phyloP scores from a whole-genome alignment of 2,797 vertebrate genomes.

The Thunnus albacares region DNA sequence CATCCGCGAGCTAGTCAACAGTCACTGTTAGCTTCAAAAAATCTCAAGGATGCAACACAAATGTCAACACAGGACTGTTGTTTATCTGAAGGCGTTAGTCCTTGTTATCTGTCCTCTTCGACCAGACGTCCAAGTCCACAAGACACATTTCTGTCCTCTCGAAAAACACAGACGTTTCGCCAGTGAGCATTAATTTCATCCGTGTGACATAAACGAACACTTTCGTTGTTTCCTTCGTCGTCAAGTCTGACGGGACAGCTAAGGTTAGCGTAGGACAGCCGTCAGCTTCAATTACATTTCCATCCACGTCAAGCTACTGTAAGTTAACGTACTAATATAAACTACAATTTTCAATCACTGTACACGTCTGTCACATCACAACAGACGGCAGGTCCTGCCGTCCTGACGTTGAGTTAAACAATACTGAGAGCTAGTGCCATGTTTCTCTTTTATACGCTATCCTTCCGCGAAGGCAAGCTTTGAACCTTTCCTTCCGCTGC shows the following conservation, averaged over 20 bases:
- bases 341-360: background rate
- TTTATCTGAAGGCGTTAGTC: slow-evolving; percentile 36
- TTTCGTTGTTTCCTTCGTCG: slow-evolving; percentile 38
- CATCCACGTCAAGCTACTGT: background rate
- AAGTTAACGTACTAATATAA: background rate
- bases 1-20: slow-evolving; percentile 19
- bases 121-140: slow-evolving; percentile 20
- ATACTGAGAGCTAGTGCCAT: slow-evolving; percentile 14
- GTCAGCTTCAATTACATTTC: background rate
- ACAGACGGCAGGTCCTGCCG: rapidly evolving
- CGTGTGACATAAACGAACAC: slow-evolving; percentile 26
- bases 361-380: background rate
- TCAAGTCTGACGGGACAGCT: slow-evolving; percentile 15
- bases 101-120: slow-evolving; percentile 17
- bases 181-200: slow-evolving; percentile 13
- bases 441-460: background rate
- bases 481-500: slow-evolving; percentile 57
- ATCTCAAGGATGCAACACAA: slow-evolving; percentile 20
- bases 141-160: slow-evolving; percentile 11
- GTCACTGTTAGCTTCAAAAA: slow-evolving; percentile 28
- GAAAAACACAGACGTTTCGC: slow-evolving; percentile 14
- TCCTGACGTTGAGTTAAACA: slow-evolving; percentile 17
- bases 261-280: background rate
- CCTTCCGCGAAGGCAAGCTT: slow-evolving; percentile 46
- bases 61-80: slow-evolving; percentile 42